Evolutionary conservation across 1,140 invertebrate species (phyloP), one percentile per base, ranked within the genome.

Genomic region (Ceratina australensis): DNA sequence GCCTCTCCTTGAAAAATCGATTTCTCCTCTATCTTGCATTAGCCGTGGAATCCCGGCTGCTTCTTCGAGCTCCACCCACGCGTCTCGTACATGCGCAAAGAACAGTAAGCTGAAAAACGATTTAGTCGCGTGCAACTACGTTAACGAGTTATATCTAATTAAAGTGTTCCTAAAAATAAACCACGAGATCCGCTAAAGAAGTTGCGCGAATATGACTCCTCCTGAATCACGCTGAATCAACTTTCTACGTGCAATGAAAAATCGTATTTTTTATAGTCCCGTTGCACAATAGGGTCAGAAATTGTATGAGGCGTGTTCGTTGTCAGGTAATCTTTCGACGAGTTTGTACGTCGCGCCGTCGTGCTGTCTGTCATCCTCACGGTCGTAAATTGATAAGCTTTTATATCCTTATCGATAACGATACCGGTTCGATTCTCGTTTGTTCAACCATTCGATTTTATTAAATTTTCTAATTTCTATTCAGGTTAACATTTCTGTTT

Each of bases 331-430:
- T 57, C 60, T 76, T 33, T 54, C 72, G 59, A 73, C 52, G 71
- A 28, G 56, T 79, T 86, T 81, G 67, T 84, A 33, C 13, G 59
- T 63, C 63, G 85, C 59, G 85, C 87, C 88, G 87, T 88, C 88
- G 78, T 28, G 82, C 87, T 84, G 88, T 89, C 86, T 89, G 78
- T 42, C 33, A 42, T 42, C 33, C 33, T 42, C 67, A 78, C 68
- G 24, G 80, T 82, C 80, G 73, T 87, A 88, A 88, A 89, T 86
- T 80, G 87, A 89, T 89, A 88, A 87, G 76, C 59, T 20, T 57
- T 52, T 81, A 84, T 64, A 71, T 83, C 77, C 81, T 86, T 83
- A 81, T 80, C 84, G 72, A 86, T 82, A 83, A 77, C 69, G 20
- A 47, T 67, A 50, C 26, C 50, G n/a, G 72, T 57, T 80, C 59